Conservation (phyloP, 2,797 vertebrate genomes). For the Miichthys miiuy region DNA sequence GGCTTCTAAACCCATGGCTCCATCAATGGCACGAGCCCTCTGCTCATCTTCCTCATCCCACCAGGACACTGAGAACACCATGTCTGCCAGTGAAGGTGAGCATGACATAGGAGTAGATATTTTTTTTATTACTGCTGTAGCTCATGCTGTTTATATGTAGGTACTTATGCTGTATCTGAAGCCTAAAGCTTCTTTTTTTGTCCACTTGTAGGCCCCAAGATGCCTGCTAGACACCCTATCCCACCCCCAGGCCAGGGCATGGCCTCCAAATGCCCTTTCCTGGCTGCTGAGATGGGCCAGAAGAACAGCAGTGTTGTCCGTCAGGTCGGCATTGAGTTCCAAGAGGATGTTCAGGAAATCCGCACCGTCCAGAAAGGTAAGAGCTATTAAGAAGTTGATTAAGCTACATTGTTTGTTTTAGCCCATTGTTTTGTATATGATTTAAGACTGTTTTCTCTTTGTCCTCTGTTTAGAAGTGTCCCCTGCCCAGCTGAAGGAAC, state of each 20-base stretch:
- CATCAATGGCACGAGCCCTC: constrained; percentile 83
- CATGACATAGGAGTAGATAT: neutral
- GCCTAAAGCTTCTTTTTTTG: neutral
- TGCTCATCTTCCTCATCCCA: constrained; percentile 83
- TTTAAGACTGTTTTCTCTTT: neutral
- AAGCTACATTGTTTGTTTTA: neutral
- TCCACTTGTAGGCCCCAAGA: constrained; percentile 65
- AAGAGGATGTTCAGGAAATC: constrained; percentile 96
- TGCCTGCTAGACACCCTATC: constrained; percentile 82
- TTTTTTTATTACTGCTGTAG: neutral
- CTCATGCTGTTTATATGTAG: neutral
- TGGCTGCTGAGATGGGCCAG: constrained; percentile 96
- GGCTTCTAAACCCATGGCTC: constrained; percentile 85
- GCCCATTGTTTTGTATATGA: neutral
- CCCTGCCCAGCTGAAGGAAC: constrained; percentile 74
- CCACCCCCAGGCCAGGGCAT: constrained; percentile 79
- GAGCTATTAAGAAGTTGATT: neutral
- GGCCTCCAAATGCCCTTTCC: constrained; percentile 94
- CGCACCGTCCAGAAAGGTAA: constrained; percentile 91
- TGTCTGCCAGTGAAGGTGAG: constrained; percentile 84
- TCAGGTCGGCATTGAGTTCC: constrained; percentile 92
- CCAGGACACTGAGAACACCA: constrained; percentile 86
- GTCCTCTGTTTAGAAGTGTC: constrained; percentile 81
- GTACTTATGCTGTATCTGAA: neutral
- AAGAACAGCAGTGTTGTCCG: constrained; percentile 92